phyloP scores from a whole-genome alignment of 2,797 vertebrate species.

The Peromyscus melanophrys region DNA sequence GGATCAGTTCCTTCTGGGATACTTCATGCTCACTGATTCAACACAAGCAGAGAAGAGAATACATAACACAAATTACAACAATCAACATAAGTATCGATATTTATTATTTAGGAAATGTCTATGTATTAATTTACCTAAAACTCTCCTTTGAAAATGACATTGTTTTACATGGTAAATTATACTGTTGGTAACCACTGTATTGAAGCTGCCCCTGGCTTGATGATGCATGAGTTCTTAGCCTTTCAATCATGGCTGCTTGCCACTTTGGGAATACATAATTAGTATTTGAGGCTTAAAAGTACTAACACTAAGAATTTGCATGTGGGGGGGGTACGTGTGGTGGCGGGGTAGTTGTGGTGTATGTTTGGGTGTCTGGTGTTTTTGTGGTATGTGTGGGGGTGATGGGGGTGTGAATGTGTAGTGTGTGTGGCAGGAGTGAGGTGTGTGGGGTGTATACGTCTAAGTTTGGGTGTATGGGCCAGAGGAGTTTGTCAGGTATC shows the following conservation, averaged over 20 bases:
- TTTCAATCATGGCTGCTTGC: neutral
- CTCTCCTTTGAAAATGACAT: neutral
- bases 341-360: too few relatives aligned
- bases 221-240: neutral
- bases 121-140: neutral
- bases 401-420: neutral
- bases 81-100: neutral
- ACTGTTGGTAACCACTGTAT: neutral
- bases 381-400: neutral
- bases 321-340: neutral
- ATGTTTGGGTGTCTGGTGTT: neutral
- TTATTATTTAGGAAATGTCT: neutral
- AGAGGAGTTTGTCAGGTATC: neutral
- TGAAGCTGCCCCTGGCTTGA: neutral
- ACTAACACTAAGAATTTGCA: neutral
- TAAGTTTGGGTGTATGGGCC: neutral
- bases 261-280: neutral
- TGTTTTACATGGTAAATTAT: neutral
- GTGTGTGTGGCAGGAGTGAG: neutral
- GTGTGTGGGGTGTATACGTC: neutral
- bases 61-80: neutral
- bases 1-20: neutral
- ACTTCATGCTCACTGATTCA: neutral
- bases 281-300: neutral
- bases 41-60: neutral